Percentiles rank a stretch among this genome's conserved stretches.
These are phyloP conservation scores for Blomia tropicalis DNA, from an alignment of 2,888 invertebrate genomes.

Conservation along the genomic window DNA sequence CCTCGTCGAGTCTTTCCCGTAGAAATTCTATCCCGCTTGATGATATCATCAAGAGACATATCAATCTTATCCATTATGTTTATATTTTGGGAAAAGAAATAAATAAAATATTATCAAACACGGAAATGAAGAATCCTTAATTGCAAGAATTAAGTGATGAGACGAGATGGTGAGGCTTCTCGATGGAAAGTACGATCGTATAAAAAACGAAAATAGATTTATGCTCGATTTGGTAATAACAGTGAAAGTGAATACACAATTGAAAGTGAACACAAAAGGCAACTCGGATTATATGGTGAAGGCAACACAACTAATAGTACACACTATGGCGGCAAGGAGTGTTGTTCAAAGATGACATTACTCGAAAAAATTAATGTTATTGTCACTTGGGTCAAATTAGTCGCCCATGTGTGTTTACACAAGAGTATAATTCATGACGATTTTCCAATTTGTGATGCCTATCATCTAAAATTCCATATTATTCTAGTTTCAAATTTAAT, in stretches of 20 bases:
- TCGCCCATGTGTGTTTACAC: too few species aligned
- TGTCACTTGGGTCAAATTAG: too few species aligned
- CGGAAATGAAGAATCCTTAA: background rate
- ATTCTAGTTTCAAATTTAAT: background rate
- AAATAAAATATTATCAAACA: background rate
- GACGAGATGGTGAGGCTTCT: too few species aligned
- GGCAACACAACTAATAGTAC: background rate
- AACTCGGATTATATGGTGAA: background rate
- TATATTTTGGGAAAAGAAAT: slow-evolving; percentile 47
- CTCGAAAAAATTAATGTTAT: too few species aligned
- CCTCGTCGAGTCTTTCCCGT: slow-evolving; percentile 41
- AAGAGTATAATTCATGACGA: background rate
- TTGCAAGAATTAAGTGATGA: too few species aligned
- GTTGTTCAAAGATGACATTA: background rate
- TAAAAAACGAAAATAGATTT: slow-evolving; percentile 10
- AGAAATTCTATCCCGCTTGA: slow-evolving; percentile 52
- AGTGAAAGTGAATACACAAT: background rate
- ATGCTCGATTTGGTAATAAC: background rate
- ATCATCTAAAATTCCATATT: background rate
- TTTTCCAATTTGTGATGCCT: background rate
- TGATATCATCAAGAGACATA: slow-evolving; percentile 92
- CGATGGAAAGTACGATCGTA: too few species aligned
- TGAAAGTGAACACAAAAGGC: background rate
- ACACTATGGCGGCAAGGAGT: background rate
- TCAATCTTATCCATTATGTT: slow-evolving; percentile 89